Evolutionary conservation across 1,140 invertebrate genomes (phyloP).

Genomic region (Dendrolimus kikuchii): DNA sequence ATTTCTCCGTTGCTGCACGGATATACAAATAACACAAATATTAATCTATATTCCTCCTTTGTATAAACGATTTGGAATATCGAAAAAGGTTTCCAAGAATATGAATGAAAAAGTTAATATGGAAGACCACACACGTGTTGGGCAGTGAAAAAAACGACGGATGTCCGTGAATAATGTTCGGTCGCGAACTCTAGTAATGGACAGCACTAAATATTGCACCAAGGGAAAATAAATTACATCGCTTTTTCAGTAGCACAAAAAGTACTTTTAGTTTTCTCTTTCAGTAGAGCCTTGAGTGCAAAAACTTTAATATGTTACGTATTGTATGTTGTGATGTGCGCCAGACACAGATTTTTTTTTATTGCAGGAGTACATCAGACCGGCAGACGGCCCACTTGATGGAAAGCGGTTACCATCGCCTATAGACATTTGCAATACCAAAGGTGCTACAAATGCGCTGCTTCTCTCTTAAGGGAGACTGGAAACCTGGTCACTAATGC

Average conservation of each 20-base stretch:
- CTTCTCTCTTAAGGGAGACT: too few relatives aligned
- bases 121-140: constrained; percentile 41
- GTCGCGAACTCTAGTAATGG: constrained; percentile 68
- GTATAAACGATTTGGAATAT: constrained; percentile 30
- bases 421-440: too few relatives aligned
- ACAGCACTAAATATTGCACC: constrained; percentile 68
- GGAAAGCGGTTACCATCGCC: too few relatives aligned
- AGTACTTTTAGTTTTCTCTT: constrained; percentile 59
- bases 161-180: constrained; percentile 63
- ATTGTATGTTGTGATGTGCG: constrained; percentile 8
- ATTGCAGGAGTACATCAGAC: too few relatives aligned
- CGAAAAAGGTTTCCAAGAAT: constrained; percentile 32
- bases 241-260: constrained; percentile 65
- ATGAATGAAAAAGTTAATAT: constrained; percentile 63
- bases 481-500: too few relatives aligned
- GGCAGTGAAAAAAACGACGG: constrained; percentile 56
- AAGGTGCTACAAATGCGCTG: too few relatives aligned
- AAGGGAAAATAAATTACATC: constrained; percentile 67
- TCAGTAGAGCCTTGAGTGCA: constrained; percentile 37
- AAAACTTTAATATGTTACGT: constrained; percentile 59
- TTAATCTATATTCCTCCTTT: too few relatives aligned
- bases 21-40: too few relatives aligned
- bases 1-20: too few relatives aligned
- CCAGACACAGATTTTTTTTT: too few relatives aligned
- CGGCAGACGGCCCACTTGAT: too few relatives aligned